Percentiles rank a stretch among this genome's conserved stretches.
These are phyloP conservation scores for Aphelenchoides besseyi DNA, from an alignment of 1,140 invertebrate genomes.

Conservation along the genomic window DNA sequence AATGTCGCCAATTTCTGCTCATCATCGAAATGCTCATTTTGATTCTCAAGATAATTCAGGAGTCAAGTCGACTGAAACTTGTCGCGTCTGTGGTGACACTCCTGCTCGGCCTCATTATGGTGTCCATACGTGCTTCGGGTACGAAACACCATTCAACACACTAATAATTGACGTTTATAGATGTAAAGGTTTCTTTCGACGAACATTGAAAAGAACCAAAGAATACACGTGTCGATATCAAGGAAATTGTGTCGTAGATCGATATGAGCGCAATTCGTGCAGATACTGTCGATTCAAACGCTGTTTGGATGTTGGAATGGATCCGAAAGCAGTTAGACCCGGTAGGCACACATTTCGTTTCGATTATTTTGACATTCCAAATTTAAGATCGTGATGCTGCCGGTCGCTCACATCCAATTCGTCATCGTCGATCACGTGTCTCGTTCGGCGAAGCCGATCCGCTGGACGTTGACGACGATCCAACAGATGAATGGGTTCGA, in stretches of 20 bases:
- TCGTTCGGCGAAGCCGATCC: constrained; percentile 44
- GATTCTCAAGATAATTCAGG: constrained; percentile 27
- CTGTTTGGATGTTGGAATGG: constrained; percentile 62
- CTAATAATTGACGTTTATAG: too few species aligned
- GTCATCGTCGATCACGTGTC: constrained; percentile 39
- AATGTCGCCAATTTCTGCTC: neutral
- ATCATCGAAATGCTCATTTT: constrained; percentile 1
- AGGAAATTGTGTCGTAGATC: constrained; percentile 58
- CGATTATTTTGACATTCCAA: constrained; percentile 13
- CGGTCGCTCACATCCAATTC: constrained; percentile 57
- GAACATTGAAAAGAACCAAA: constrained; percentile 56
- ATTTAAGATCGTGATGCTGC: constrained; percentile 58
- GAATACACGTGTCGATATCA: constrained; percentile 60
- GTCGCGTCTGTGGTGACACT: constrained; percentile 58
- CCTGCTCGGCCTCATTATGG: constrained; percentile 62
- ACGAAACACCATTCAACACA: constrained; percentile 33
- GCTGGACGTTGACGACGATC: constrained; percentile 39
- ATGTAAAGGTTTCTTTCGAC: constrained; percentile 36
- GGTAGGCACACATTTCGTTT: constrained; percentile 17
- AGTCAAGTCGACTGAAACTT: constrained; percentile 53
- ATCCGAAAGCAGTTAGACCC: too few species aligned
- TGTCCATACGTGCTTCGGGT: constrained; percentile 51
- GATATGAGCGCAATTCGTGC: constrained; percentile 62
- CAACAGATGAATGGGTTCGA: constrained; percentile 55
- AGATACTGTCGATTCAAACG: constrained; percentile 61